phyloP scores from a whole-genome alignment of 2,888 invertebrate species.

The Chrysolina americana region DNA sequence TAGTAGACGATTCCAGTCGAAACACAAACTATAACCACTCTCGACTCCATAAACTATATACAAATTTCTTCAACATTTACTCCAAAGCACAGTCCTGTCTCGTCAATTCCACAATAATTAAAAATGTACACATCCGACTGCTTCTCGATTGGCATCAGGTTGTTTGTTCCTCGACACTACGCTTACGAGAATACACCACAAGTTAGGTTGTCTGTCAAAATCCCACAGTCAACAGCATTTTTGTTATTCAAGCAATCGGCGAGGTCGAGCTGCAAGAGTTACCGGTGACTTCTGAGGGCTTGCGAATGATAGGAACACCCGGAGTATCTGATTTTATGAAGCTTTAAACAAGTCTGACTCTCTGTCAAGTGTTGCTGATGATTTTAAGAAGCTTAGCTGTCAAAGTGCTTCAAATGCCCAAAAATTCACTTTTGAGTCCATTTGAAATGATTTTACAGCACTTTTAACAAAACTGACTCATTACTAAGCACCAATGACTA shows the following conservation, averaged over 20 bases:
- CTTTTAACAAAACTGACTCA: too few species aligned
- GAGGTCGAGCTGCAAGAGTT: constrained; percentile 2
- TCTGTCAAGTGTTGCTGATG: too few species aligned
- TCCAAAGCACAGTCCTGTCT: constrained; percentile 15
- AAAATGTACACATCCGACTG: constrained; percentile 57
- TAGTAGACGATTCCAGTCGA: not conserved
- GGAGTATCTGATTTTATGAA: too few species aligned
- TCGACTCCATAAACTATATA: constrained; percentile 62
- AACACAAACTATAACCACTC: constrained; percentile 63
- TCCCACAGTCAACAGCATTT: constrained; percentile 9
- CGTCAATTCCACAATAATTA: constrained; percentile 57
- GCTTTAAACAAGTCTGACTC: too few species aligned
- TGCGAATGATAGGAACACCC: not conserved
- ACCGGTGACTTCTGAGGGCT: not conserved
- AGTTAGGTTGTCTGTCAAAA: constrained; percentile 39
- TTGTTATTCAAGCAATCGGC: constrained; percentile 13
- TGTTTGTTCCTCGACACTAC: not conserved
- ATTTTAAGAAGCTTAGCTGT: too few species aligned
- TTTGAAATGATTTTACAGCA: too few species aligned
- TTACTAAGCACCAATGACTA: too few species aligned
- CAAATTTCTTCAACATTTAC: constrained; percentile 56
- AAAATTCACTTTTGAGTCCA: too few species aligned
- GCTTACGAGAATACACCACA: too few species aligned
- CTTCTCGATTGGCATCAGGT: not conserved
- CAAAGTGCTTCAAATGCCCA: too few species aligned